Evolutionary conservation across 1,140 invertebrate species (phyloP).

Genomic region (Metaphire vulgaris): DNA sequence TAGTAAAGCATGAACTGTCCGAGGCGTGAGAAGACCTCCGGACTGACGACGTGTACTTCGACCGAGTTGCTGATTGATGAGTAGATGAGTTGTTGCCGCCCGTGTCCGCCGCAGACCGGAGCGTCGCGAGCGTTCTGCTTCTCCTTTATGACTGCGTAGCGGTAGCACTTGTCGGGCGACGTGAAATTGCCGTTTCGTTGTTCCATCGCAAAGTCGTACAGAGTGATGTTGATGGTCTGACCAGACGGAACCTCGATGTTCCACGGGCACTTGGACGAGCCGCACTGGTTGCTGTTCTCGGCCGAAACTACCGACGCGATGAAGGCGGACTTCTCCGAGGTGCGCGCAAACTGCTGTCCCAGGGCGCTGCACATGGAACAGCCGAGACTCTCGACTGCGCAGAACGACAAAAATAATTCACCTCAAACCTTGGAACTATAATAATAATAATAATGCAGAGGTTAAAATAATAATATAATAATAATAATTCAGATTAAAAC

Average conservation of each 20-base stretch:
- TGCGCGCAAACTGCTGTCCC: slow-evolving; percentile 3
- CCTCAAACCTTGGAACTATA: too few species aligned
- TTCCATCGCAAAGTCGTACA: slow-evolving; percentile 22
- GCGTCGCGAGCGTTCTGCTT: background rate
- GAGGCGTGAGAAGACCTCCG: slow-evolving; percentile 17
- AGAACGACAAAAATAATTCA: too few species aligned
- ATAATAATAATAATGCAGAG: too few species aligned
- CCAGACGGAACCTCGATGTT: slow-evolving; percentile 16
- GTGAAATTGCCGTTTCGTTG: background rate
- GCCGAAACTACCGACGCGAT: slow-evolving; percentile 10
- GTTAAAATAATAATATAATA: too few species aligned
- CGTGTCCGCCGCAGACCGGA: slow-evolving; percentile 15
- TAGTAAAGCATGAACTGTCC: slow-evolving; percentile 29
- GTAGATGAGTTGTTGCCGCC: slow-evolving; percentile 16
- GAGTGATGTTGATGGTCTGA: slow-evolving; percentile 27
- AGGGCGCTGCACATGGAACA: slow-evolving; percentile 3
- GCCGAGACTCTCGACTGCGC: slow-evolving; percentile 13
- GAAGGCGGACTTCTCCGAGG: background rate
- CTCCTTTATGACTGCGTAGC: slow-evolving; percentile 29
- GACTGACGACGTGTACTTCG: slow-evolving; percentile 27
- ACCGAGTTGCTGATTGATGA: slow-evolving; percentile 10
- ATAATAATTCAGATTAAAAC: too few species aligned
- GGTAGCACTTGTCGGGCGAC: slow-evolving; percentile 7
- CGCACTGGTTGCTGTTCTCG: slow-evolving; percentile 6
- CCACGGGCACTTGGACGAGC: slow-evolving; percentile 26